Base-by-base conservation (phyloP, 2,888 invertebrate species). In the Sclerodermus sp. region DNA sequence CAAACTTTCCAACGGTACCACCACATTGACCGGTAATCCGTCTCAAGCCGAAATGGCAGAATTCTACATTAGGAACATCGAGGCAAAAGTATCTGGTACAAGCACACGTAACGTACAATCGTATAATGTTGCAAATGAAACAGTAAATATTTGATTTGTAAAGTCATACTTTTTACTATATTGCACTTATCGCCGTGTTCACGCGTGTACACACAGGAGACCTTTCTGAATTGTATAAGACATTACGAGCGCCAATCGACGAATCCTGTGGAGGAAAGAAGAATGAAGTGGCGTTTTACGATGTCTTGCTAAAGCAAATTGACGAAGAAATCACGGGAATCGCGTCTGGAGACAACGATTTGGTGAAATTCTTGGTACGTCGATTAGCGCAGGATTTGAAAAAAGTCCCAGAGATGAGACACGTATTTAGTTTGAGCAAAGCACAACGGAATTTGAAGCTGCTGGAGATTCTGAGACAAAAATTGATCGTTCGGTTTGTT, bases 241-340 rank as follows among this genome's bases (percentile, higher is more conserved):
- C 51, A 32, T 16, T 64, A 34, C 31, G 43, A 36, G 50, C 43
- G 23, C 44, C 42, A 39, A 9, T 18, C 17, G 52, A 51, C n/a
- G 47, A 55, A 13, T 34, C 56, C n/a, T 55, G 58, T 16, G 58
- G 59, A 5, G 45, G 46, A 42, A 47, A 55, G 18, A 49, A 73
- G 54, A 66, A 71, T 47, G 79, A 79, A 29, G 48, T 80, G 4
- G 70, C 76, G 0, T 80, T 79, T 56, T 80, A 79, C 56, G 77
- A 79, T 40, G 70, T 74, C 2, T 57, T 80, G n/a, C 43, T 80
- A 49, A 70, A 73, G 55, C 79, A 79, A 57, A 78, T 81, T 37
- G 74, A 73, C 34, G 77, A 77, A 49, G 80, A 80, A 66, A 61
- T 81, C n/a, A 78, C 74, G 51, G 80, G 79, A 30, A 45, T 51